Conservation (phyloP, 2,888 invertebrate species). For the Trisateles emortualis region DNA sequence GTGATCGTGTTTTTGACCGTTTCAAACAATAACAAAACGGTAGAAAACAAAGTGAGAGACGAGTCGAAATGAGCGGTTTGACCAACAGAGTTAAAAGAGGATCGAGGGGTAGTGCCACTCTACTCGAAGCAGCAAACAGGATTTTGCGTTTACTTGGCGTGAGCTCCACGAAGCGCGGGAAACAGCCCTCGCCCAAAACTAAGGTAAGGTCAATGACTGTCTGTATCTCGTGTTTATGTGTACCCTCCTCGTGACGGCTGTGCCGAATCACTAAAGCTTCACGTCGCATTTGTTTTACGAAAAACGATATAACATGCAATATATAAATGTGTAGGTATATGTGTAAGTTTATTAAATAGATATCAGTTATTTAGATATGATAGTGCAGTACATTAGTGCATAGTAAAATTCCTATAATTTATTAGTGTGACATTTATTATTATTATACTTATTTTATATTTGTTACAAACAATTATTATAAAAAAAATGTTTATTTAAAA, state of each 20-base stretch:
- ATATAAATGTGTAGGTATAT: no score
- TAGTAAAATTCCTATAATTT: no score
- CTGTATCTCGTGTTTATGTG: constrained; percentile 56
- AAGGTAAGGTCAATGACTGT: constrained; percentile 84
- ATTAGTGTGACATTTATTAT: no score
- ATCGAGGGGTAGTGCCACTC: constrained; percentile 86
- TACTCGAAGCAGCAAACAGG: constrained; percentile 85
- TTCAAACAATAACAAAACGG: constrained; percentile 75
- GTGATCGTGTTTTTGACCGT: constrained; percentile 75
- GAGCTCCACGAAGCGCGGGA: constrained; percentile 85
- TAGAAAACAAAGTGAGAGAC: constrained; percentile 71
- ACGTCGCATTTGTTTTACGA: constrained; percentile 14
- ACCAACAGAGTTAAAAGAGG: constrained; percentile 85
- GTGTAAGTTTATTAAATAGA: no score
- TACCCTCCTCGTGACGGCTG: constrained; percentile 52
- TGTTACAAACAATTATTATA: no score
- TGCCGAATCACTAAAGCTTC: constrained; percentile 6
- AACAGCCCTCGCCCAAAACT: constrained; percentile 84
- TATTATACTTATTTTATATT: no score
- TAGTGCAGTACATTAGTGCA: no score
- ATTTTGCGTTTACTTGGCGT: constrained; percentile 85
- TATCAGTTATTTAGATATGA: no score
- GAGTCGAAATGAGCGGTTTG: constrained; percentile 86
- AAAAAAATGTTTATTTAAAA: no score
- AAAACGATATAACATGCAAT: no score